Percentiles rank a stretch among this genome's conserved stretches.
Evolutionary conservation across 2,888 invertebrate genomes (phyloP).

Genomic region (Drosophila tripunctata): DNA sequence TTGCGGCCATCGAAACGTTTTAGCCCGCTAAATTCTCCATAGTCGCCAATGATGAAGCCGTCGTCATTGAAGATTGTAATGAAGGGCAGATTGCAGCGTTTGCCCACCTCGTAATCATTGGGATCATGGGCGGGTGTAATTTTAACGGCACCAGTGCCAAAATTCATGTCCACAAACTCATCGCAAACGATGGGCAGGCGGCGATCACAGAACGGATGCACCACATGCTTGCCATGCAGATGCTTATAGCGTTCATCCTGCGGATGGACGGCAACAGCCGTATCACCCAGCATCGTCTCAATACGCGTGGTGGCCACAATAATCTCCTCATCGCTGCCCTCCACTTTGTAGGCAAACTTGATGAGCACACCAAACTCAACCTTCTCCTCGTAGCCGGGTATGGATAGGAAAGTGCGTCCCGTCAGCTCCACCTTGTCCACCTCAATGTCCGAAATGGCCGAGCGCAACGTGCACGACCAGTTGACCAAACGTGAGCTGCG

Average conservation of each 20-base stretch:
- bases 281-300: slow-evolving; percentile 99
- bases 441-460: slow-evolving; percentile 99
- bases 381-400: slow-evolving; percentile 90
- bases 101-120: slow-evolving; percentile 98
- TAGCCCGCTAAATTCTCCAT: slow-evolving; percentile 92
- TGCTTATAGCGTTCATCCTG: slow-evolving; percentile 93
- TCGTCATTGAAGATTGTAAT: slow-evolving; percentile 96
- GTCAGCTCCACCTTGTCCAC: slow-evolving; percentile 96
- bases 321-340: slow-evolving; percentile 88
- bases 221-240: slow-evolving; percentile 91
- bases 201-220: slow-evolving; percentile 95
- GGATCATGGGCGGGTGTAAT: slow-evolving; percentile 99
- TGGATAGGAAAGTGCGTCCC: slow-evolving; percentile 92
- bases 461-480: slow-evolving; percentile 98
- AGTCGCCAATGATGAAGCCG: slow-evolving; percentile 92
- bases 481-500: slow-evolving; percentile 97
- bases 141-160: slow-evolving; percentile 99
- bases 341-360: slow-evolving; percentile 94
- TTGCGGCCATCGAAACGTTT: slow-evolving; percentile 95
- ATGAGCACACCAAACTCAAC: slow-evolving; percentile 95
- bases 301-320: slow-evolving; percentile 98
- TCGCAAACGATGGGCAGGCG: slow-evolving; percentile 95
- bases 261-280: slow-evolving; percentile 99
- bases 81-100: slow-evolving; percentile 93
- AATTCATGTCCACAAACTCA: slow-evolving; percentile 96